Evolutionary conservation across 2,888 invertebrate genomes (phyloP), one percentile per base, ranked within the genome.

Genomic region (Cistogaster globosa): DNA sequence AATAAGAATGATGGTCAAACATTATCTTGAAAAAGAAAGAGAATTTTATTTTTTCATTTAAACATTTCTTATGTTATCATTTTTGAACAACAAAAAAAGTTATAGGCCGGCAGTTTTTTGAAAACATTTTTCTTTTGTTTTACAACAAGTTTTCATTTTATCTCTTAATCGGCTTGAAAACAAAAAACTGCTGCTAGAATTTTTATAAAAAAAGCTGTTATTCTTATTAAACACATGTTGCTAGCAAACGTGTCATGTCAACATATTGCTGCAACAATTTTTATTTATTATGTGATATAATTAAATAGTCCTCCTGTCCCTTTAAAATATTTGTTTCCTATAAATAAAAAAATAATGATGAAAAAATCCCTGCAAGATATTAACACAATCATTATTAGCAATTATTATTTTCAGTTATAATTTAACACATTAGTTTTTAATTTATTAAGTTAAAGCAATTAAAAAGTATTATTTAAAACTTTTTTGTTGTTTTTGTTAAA

Each of bases 211-310:
- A 51, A 6, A 55, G 68, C 60, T 69, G 68, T 77, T 78, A 38
- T 45, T 53, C 51, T 60, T 60, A 51, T n/a, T 45, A 55, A 57
- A 62, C 22, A 36, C 22, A n/a, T 80, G 62, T 72, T 72, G 84
- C 55, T 72, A 53, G 60, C 57, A 62, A 22, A 26, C 26, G 9
- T 63, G n/a, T 26, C 11, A 36, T 53, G 2, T 60, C 76, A 74
- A 84, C 77, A 77, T 78, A 32, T 36, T 75, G 74, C 83, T 63
- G 74, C 69, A 79, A 83, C 48, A 78, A 48, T 71, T 53, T 67
- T 78, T 69, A 69, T 85, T 85, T 85, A 77, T 85, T 63, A 71
- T 85, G 85, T 82, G 81, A 85, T 85, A 85, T 78, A 82, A 85
- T 57, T 58, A 75, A 74, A 69, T 78, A 82, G 68, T 63, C 60